A percentile compares a stretch with the other conserved stretches of the same genome.
These are phyloP conservation scores for Zaprionus lineosus DNA, from an alignment of 2,888 invertebrate species.

Conservation along the genomic window DNA sequence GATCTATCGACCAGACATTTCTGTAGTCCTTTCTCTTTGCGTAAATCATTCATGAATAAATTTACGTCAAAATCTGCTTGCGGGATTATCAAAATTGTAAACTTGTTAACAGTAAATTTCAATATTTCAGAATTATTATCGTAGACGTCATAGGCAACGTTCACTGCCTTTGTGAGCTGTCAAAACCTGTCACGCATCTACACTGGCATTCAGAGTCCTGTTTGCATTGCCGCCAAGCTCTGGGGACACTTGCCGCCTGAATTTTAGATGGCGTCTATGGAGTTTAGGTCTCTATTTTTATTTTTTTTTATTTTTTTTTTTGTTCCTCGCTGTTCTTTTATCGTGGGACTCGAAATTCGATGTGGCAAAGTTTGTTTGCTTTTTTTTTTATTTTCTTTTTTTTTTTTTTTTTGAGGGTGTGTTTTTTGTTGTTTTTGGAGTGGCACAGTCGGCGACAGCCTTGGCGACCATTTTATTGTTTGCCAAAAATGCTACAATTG, in stretches of 20 bases:
- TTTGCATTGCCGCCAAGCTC: conserved; percentile 29
- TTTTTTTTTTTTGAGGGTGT: conserved; percentile 18
- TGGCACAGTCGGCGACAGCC: conserved; percentile 19
- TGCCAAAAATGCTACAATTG: conserved; percentile 65
- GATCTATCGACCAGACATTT: too few relatives aligned
- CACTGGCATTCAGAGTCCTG: conserved; percentile 1
- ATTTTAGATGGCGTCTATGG: conserved; percentile 22
- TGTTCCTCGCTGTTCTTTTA: conserved; percentile 35
- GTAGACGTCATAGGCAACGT: background rate
- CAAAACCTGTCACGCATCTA: conserved; percentile 29
- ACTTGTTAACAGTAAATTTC: too few relatives aligned
- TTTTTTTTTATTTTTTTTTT: conserved; percentile 22
- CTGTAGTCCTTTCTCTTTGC: too few relatives aligned
- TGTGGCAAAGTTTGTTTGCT: conserved; percentile 50
- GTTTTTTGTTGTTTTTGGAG: conserved; percentile 20
- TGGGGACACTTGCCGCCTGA: conserved; percentile 12
- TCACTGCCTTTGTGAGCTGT: conserved; percentile 15
- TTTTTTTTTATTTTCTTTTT: conserved; percentile 38
- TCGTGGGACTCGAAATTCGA: conserved; percentile 71
- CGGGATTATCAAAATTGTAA: too few relatives aligned
- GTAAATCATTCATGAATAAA: too few relatives aligned
- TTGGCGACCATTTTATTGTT: conserved; percentile 72
- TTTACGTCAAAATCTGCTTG: too few relatives aligned
- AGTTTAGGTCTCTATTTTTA: conserved; percentile 2
- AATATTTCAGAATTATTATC: too few relatives aligned